Evolutionary conservation across 2,888 invertebrate genomes (phyloP).

Genomic region (Nomada lathburiana): DNA sequence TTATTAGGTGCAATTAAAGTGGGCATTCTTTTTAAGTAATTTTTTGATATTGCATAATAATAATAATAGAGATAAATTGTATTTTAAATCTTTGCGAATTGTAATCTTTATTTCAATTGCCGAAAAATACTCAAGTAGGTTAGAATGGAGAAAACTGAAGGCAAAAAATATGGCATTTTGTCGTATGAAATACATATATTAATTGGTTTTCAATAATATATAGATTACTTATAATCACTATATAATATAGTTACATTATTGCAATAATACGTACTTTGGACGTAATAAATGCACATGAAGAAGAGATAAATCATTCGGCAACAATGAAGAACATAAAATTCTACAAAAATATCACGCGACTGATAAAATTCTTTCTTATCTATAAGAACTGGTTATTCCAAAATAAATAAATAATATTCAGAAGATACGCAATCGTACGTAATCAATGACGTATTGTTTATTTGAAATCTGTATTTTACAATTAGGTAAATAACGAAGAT

Average conservation of each 20-base stretch:
- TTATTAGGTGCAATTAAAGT: background rate
- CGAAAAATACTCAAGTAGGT: background rate
- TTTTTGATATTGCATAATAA: background rate
- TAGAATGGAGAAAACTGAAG: background rate
- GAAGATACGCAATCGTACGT: background rate
- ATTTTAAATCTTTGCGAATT: background rate
- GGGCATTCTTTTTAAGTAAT: background rate
- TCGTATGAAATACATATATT: background rate
- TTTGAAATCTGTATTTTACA: slow-evolving; percentile 3
- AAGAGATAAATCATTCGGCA: background rate
- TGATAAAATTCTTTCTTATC: slow-evolving; percentile 43
- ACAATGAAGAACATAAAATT: background rate
- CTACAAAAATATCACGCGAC: background rate
- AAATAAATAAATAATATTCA: slow-evolving; percentile 18
- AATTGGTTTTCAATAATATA: slow-evolving; percentile 7
- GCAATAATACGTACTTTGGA: background rate
- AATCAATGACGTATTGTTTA: slow-evolving; percentile 41
- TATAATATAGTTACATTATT: background rate
- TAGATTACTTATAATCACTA: background rate
- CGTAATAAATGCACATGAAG: slow-evolving; percentile 7
- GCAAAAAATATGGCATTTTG: background rate
- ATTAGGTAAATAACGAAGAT: background rate
- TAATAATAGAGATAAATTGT: background rate
- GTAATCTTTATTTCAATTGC: background rate
- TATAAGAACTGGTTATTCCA: slow-evolving; percentile 21